phyloP scores from a whole-genome alignment of 2,113 vertebrate genomes.

The Sclerurus mexicanus region DNA sequence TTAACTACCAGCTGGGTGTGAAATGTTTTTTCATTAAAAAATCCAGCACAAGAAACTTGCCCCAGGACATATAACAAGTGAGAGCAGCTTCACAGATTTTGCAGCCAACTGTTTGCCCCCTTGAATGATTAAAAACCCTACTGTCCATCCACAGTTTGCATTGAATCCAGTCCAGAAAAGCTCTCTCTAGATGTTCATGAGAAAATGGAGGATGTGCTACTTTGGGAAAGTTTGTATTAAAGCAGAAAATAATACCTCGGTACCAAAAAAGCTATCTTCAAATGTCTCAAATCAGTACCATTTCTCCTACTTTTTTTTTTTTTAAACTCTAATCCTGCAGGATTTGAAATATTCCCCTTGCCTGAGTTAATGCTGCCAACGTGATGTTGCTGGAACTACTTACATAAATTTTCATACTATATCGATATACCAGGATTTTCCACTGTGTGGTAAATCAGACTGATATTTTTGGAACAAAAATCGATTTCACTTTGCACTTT shows the following conservation, averaged over 20 bases:
- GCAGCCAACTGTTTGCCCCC: neutral
- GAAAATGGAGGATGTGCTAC: neutral
- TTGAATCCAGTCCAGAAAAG: neutral
- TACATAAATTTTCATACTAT: constrained; percentile 5
- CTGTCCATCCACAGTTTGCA: neutral
- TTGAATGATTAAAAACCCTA: neutral
- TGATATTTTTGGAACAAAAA: neutral
- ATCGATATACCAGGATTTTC: neutral
- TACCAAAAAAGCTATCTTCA: neutral
- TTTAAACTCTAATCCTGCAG: neutral
- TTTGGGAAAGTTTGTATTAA: neutral
- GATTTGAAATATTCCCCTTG: neutral
- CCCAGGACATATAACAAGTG: neutral
- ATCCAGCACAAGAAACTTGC: neutral
- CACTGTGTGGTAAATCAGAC: neutral
- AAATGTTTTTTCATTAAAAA: neutral
- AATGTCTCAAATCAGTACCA: neutral
- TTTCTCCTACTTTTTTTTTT: neutral
- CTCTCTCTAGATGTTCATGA: neutral
- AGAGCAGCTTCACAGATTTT: neutral
- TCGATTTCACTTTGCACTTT: neutral
- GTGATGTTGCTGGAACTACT: neutral
- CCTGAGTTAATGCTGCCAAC: neutral
- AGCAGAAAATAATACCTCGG: neutral
- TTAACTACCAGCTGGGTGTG: neutral